These are phyloP conservation scores for Eptesicus fuscus DNA, from an alignment of 2,113 vertebrate species.

Conservation along the genomic window DNA sequence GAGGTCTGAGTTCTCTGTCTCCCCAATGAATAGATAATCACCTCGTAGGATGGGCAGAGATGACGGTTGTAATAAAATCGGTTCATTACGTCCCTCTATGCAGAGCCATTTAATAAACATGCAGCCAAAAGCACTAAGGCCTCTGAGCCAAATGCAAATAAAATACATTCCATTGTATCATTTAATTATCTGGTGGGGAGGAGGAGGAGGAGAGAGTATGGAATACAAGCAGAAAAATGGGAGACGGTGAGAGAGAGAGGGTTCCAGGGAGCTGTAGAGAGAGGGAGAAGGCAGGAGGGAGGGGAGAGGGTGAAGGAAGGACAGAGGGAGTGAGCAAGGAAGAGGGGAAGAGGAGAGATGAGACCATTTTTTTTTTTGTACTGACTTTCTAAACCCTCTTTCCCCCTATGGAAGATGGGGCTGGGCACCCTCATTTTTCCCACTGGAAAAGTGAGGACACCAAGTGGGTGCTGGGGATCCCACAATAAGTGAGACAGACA, in stretches of 20 bases:
- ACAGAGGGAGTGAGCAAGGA: background rate
- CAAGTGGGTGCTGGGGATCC: background rate
- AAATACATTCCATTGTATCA: background rate
- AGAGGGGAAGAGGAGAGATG: fast-evolving
- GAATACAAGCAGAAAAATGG: background rate
- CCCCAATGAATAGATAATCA: conserved; percentile 58
- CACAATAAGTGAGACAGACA: background rate
- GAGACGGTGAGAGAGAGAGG: background rate
- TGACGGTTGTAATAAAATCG: conserved; percentile 71
- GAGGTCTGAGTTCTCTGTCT: background rate
- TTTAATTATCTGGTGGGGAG: conserved; percentile 55
- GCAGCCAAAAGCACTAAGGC: conserved; percentile 56
- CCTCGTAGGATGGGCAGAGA: conserved; percentile 69
- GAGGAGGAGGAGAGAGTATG: background rate
- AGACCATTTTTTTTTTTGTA: background rate
- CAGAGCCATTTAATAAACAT: conserved; percentile 75
- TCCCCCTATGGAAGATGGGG: background rate
- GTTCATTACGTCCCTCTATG: conserved; percentile 73
- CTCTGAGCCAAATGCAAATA: conserved; percentile 71
- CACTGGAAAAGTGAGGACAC: background rate
- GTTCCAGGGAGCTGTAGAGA: background rate
- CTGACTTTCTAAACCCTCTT: background rate
- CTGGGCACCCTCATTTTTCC: background rate
- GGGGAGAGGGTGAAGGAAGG: background rate
- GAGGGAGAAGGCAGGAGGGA: background rate